phyloP scores from a whole-genome alignment of 2,797 vertebrate species.

The Tympanoctomys barrerae region DNA sequence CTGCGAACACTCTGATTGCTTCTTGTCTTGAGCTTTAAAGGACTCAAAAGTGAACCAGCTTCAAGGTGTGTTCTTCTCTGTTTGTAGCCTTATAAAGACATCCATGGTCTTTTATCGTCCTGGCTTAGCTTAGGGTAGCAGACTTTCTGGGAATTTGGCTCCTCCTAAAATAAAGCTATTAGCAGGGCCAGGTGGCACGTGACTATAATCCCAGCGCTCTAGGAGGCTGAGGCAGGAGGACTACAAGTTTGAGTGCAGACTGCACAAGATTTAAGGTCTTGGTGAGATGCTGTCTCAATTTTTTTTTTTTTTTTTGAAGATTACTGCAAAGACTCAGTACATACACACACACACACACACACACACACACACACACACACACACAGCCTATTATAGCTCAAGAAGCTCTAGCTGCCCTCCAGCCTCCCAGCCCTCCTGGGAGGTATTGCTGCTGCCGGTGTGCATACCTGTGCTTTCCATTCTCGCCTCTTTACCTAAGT shows the following conservation, averaged over 20 bases:
- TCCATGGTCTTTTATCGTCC: slow-evolving; percentile 73
- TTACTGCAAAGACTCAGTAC: background rate
- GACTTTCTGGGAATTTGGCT: slow-evolving; percentile 62
- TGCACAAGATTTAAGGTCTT: background rate
- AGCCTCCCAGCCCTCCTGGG: background rate
- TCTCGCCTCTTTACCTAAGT: slow-evolving; percentile 29
- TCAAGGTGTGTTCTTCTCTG: slow-evolving; percentile 54
- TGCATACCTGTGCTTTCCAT: slow-evolving; percentile 1
- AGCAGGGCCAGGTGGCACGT: background rate
- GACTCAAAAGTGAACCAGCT: slow-evolving; percentile 43
- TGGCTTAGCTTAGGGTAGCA: slow-evolving; percentile 47
- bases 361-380: background rate
- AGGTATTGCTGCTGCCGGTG: background rate
- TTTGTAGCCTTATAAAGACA: slow-evolving; percentile 60
- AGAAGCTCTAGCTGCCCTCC: background rate
- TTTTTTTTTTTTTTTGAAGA: background rate
- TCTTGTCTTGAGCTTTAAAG: slow-evolving; percentile 27
- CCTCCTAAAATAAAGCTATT: slow-evolving; percentile 68
- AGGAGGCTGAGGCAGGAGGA: background rate
- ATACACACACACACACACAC: no score
- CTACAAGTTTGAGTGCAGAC: background rate
- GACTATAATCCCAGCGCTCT: background rate
- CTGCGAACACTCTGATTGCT: no score
- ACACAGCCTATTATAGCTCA: background rate
- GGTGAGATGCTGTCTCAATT: background rate